Evolutionary conservation across 2,888 invertebrate species (phyloP).

Genomic region (Thecocarcelia acutangulata): DNA sequence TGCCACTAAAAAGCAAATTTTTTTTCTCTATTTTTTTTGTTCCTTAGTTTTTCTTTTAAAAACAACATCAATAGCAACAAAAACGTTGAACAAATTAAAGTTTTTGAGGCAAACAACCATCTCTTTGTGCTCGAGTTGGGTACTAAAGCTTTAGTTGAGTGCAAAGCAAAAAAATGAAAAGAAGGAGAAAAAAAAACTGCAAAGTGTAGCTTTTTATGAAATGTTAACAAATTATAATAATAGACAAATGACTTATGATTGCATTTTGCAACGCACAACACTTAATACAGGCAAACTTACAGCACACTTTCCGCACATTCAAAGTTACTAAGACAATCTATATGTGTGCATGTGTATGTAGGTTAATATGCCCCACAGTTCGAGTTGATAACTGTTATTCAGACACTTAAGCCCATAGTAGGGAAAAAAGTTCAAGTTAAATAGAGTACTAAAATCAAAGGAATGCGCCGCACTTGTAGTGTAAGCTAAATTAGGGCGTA

Average conservation of each 20-base stretch:
- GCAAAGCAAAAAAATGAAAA: neutral
- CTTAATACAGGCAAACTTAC: neutral
- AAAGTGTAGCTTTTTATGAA: conserved; percentile 59
- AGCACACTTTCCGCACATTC: neutral
- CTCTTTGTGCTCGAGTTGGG: neutral
- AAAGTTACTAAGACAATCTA: neutral
- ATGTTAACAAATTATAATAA: conserved; percentile 70
- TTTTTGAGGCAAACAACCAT: conserved; percentile 38
- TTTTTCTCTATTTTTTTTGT: conserved; percentile 51
- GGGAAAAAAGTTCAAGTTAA: too few relatives aligned
- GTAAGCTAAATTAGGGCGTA: too few relatives aligned
- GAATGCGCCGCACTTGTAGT: too few relatives aligned
- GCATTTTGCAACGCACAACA: conserved; percentile 58
- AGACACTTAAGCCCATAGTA: too few relatives aligned
- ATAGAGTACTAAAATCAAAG: too few relatives aligned
- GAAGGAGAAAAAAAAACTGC: conserved; percentile 10
- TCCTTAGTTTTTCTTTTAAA: conserved; percentile 36
- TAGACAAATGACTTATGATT: conserved; percentile 70
- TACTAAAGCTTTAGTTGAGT: conserved; percentile 34
- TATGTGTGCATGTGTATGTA: too few relatives aligned
- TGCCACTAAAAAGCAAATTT: conserved; percentile 62
- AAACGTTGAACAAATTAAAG: conserved; percentile 25
- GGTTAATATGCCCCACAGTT: neutral
- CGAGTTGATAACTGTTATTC: too few relatives aligned
- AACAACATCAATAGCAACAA: conserved; percentile 44